A percentile compares a stretch with the other conserved stretches of the same genome.
These are phyloP conservation scores for Premnoplex brunnescens DNA, from an alignment of 2,797 vertebrate species.

Conservation along the genomic window DNA sequence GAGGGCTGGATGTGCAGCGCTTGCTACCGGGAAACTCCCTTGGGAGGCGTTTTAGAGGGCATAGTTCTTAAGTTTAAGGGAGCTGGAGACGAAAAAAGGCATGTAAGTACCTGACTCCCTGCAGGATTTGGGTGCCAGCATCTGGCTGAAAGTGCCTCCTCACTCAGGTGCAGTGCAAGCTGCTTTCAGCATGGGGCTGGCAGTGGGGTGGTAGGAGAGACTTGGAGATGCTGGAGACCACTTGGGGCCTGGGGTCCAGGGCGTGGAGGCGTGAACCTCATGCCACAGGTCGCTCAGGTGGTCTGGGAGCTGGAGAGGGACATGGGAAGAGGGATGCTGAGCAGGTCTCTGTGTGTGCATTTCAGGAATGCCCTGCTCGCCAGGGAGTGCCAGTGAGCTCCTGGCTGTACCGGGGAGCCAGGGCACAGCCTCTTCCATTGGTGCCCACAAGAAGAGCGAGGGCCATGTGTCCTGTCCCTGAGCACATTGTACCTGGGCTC, in stretches of 20 bases:
- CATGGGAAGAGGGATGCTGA: not conserved
- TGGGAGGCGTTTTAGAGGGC: not conserved
- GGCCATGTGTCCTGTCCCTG: rapidly evolving
- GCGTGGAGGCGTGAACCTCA: not conserved
- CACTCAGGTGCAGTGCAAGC: rapidly evolving
- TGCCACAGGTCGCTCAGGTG: rapidly evolving
- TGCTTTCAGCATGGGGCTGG: not conserved
- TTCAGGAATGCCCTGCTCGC: rapidly evolving
- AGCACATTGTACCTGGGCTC: rapidly evolving
- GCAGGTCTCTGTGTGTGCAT: rapidly evolving
- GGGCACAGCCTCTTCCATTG: rapidly evolving
- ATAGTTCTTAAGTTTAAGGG: not conserved
- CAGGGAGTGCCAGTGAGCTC: rapidly evolving
- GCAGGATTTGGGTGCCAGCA: not conserved
- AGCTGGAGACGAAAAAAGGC: not conserved
- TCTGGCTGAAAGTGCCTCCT: not conserved
- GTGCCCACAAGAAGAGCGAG: rapidly evolving
- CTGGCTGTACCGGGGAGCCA: not conserved
- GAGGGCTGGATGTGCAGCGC: not conserved
- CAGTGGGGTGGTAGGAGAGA: not conserved
- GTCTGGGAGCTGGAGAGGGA: not conserved
- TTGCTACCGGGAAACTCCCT: not conserved
- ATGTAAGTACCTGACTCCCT: not conserved
- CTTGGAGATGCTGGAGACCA: rapidly evolving
- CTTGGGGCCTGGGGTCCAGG: not conserved